These are phyloP conservation scores for Dryadula phaetusa DNA, from an alignment of 2,888 invertebrate genomes.

Conservation along the genomic window DNA sequence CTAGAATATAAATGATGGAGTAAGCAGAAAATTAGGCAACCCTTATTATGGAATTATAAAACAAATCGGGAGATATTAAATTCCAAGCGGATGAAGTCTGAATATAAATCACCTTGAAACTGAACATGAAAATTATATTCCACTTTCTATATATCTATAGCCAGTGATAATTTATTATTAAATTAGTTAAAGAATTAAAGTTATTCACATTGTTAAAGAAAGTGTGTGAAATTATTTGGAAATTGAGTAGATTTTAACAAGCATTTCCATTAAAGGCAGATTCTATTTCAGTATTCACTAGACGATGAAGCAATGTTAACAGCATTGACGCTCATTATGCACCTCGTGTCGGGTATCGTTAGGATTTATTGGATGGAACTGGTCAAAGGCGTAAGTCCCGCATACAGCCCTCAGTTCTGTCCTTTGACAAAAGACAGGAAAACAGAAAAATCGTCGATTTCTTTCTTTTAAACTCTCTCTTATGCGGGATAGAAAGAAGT, in stretches of 20 bases:
- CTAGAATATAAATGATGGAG: no score
- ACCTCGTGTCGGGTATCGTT: constrained; percentile 11
- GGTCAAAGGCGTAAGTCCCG: constrained; percentile 8
- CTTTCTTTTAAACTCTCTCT: background rate
- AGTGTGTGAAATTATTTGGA: no score
- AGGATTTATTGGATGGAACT: constrained; percentile 1
- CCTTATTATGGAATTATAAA: no score
- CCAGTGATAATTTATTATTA: no score
- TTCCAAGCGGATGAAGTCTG: no score
- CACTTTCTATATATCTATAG: no score
- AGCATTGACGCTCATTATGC: constrained; percentile 2
- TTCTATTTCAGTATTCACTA: constrained; percentile 5
- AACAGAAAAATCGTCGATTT: background rate
- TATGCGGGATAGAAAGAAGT: background rate
- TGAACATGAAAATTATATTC: no score
- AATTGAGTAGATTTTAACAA: background rate
- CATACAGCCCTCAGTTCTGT: constrained; percentile 1
- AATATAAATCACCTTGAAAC: no score
- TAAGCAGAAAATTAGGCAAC: no score
- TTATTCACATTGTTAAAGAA: no score
- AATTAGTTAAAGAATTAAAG: no score
- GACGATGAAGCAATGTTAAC: background rate
- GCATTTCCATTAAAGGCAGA: background rate
- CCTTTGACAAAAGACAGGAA: constrained; percentile 14
- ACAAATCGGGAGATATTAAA: no score